Conservation (phyloP, 2,113 vertebrate genomes). For the Boulengeromyrus knoepffleri region DNA sequence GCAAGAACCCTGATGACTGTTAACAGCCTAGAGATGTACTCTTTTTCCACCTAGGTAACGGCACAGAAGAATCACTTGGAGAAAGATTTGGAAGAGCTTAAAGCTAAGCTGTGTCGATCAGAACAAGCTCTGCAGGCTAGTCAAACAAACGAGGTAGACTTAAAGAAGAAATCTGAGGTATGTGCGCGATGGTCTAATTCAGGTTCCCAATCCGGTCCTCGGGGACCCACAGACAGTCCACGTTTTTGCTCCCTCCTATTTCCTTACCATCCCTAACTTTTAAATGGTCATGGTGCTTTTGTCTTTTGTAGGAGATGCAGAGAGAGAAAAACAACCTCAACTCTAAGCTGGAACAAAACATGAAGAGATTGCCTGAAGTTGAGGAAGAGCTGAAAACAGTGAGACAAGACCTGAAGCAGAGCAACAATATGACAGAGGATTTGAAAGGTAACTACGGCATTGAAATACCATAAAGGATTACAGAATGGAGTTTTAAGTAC, state of each 20-base stretch:
- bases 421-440: conserved; percentile 66
- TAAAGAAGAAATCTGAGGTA: conserved; percentile 70
- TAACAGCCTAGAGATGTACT: neutral
- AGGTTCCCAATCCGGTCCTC: neutral
- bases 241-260: neutral
- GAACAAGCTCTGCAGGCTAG: conserved; percentile 64
- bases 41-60: conserved; percentile 45
- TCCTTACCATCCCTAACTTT: neutral
- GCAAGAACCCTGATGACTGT: neutral
- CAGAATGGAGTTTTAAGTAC: neutral
- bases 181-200: neutral
- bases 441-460: conserved; percentile 64
- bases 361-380: conserved; percentile 55
- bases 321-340: conserved; percentile 59
- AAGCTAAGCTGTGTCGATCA: conserved; percentile 62
- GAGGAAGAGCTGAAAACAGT: conserved; percentile 66
- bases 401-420: conserved; percentile 65
- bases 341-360: conserved; percentile 65
- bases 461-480: neutral
- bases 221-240: neutral
- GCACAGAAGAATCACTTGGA: conserved; percentile 62
- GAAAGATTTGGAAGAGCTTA: conserved; percentile 58
- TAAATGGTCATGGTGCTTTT: neutral
- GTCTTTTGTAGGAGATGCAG: conserved; percentile 64
- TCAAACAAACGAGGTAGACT: conserved; percentile 61